Base-by-base conservation (phyloP, 2,888 invertebrate species). In the Aphodius sticticus region DNA sequence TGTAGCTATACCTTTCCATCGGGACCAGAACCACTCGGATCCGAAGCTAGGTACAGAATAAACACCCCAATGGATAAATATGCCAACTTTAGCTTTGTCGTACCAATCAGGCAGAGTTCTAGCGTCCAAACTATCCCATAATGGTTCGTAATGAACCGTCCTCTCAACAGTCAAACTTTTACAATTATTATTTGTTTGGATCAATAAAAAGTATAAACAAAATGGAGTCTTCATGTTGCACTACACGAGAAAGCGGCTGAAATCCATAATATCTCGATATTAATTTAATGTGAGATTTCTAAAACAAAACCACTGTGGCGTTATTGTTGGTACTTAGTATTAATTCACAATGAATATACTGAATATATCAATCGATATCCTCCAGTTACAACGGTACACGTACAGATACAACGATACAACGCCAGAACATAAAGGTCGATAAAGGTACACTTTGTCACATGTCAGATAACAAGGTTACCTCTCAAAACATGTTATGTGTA, bases 51-150 rank as follows among this genome's bases (percentile, higher is more conserved):
- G 98, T 14, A 98, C 98, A 0, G 96, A 94, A 86, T 94, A 98
- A 0, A 98, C 96, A 0, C 98, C 98, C 96, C 97, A 98, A 86
- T 98, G 98, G 70, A 98, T 90, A 86, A 98, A 98, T 84, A 98
- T 97, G 2, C 98, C 98, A 82, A 97, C 90, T 90, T 98, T 98
- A 0, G 94, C 95, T 78, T 95, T 92, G 86, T 98, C 97, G 87
- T 95, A 98, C 98, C 98, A 98, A 2, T 87, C 82, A 0, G 98
- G 98, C 78, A 98, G 87, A 0, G 95, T 95, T 78, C 98, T 91
- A 14, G 91, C 91, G 86, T 98, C 98, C 84, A 98, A 90, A 87
- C 97, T 96, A 0, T 91, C 90, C 98, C 98, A 98, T 16, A 91
- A 93, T 0, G 97, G 95, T 77, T 91, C 88, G 87, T 94, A 96